Evolutionary conservation across 2,888 invertebrate genomes (phyloP), one percentile per base, ranked within the genome.

Genomic region (Drosophila nigritarsus): DNA sequence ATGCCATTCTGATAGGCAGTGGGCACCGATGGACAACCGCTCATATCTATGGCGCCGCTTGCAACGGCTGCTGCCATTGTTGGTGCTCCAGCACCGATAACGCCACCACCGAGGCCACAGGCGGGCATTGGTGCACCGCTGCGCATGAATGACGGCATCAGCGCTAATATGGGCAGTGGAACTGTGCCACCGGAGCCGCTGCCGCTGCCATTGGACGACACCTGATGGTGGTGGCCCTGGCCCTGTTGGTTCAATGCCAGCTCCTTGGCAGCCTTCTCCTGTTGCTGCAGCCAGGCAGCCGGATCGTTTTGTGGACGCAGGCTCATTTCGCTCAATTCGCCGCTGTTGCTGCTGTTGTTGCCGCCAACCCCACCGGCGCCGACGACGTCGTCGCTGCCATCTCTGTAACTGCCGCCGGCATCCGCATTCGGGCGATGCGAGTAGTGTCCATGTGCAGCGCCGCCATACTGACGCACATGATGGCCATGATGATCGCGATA

Each of bases 81-180:
- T 6, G 78, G 65, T 55, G 71, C 78, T 42, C 78, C 73, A 24
- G 71, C 78, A 38, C 78, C 72, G 20, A 60, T 61, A 50, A 72
- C 75, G 8, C 40, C 72, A 29, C 56, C 61, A 50, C 73, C 75
- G 8, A 78, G 34, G 8, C 78, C 82, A n/a, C 65, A 49, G 30
- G 49, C 58, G 7, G 91, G 90, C 68, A 89, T 18, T 27, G 91
- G 90, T 20, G 91, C 91, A 55, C 93, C 92, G 60, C 83, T 84
- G 73, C 92, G 92, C 93, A 97, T 96, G 94, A 97, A 97, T 89
- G 96, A 95, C 88, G 97, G 97, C 94, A 97, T 95, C 85, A 97
- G 95, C 87, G 96, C 95, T 89, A 95, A 95, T 93, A 95, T 96
- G 90, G 96, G 96, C 91, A 95, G 94, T 75, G 95, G 95, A 82